A percentile compares a stretch with the other conserved stretches of the same genome.
Conservation (phyloP, 2,113 vertebrate species). For the Pantherophis guttatus region DNA sequence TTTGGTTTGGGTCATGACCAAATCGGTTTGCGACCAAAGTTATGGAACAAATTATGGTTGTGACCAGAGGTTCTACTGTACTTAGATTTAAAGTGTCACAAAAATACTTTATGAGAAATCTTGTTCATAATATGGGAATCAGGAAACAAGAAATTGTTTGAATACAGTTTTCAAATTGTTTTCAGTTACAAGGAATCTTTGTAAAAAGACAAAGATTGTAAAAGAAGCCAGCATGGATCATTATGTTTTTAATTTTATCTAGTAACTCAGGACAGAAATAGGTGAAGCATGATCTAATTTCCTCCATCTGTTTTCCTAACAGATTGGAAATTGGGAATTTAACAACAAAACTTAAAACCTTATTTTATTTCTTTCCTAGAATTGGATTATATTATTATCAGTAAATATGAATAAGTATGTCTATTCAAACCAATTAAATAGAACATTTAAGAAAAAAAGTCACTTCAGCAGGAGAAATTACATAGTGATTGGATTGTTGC, state of each 20-base stretch:
- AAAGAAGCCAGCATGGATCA: neutral
- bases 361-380: neutral
- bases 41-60: too few species aligned
- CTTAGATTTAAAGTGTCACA: neutral
- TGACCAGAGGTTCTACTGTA: neutral
- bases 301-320: neutral
- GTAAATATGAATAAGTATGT: neutral
- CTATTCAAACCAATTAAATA: neutral
- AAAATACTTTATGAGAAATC: neutral
- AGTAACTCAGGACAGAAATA: neutral
- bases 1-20: too few species aligned
- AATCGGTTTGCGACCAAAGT: too few species aligned
- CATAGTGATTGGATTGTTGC: neutral
- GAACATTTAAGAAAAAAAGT: neutral
- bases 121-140: neutral
- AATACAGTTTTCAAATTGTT: neutral
- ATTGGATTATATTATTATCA: neutral
- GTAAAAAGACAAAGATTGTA: neutral
- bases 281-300: neutral
- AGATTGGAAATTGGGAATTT: neutral
- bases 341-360: neutral
- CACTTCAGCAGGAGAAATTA: neutral
- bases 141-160: neutral
- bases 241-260: neutral
- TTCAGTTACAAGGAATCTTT: neutral